Evolutionary conservation across 2,797 vertebrate genomes (phyloP).

Genomic region (Orientallactaga sibirica): DNA sequence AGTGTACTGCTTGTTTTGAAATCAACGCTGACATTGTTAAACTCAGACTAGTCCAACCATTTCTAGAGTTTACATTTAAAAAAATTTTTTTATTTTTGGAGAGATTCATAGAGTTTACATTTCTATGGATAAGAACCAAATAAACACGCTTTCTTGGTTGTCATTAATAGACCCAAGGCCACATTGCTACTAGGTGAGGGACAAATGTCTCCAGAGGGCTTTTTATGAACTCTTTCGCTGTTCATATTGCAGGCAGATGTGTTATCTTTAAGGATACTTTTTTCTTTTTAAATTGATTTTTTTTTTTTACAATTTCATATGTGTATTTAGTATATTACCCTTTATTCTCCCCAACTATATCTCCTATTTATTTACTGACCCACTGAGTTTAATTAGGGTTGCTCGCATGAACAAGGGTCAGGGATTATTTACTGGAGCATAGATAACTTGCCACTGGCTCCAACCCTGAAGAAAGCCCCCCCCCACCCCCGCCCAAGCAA

Average conservation of each 20-base stretch:
- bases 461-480: too few species aligned
- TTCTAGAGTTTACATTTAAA: neutral
- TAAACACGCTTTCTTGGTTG: neutral
- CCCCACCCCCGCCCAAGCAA: too few species aligned
- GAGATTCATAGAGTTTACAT: neutral
- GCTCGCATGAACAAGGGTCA: too few species aligned
- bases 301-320: too few species aligned
- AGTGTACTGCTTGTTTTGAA: conserved; percentile 7
- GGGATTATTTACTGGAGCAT: too few species aligned
- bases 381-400: too few species aligned
- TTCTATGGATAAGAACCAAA: neutral
- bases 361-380: too few species aligned
- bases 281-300: too few species aligned
- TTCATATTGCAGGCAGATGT: neutral
- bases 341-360: too few species aligned
- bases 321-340: too few species aligned
- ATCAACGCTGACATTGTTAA: neutral
- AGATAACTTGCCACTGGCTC: too few species aligned
- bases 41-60: neutral
- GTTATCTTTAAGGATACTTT: neutral
- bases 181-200: neutral
- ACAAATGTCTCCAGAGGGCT: neutral
- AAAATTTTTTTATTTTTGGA: too few species aligned
- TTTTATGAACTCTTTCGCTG: neutral
- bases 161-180: neutral